These are phyloP conservation scores for Tyto alba DNA, from an alignment of 2,113 vertebrate genomes.

Conservation along the genomic window DNA sequence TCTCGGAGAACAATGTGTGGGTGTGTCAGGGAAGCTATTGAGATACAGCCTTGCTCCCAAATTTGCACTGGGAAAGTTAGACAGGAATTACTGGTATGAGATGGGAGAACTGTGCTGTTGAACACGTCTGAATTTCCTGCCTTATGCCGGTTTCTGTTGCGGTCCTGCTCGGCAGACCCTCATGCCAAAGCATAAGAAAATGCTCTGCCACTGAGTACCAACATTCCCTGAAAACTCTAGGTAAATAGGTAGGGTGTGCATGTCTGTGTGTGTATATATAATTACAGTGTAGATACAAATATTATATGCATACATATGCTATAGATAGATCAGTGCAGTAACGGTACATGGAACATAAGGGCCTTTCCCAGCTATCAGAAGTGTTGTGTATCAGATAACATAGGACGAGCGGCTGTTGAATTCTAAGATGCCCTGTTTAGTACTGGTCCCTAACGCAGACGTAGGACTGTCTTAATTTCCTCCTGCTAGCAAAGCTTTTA, in stretches of 20 bases:
- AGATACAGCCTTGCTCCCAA: background rate
- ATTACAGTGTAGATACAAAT: background rate
- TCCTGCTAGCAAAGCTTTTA: background rate
- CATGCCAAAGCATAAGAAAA: background rate
- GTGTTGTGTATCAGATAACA: rapidly evolving
- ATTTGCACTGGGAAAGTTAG: background rate
- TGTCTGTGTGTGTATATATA: background rate
- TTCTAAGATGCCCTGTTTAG: background rate
- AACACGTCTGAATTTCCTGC: background rate
- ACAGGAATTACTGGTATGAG: background rate
- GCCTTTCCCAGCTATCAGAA: background rate
- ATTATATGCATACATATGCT: too few species aligned
- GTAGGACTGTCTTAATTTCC: background rate
- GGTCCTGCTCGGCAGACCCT: background rate
- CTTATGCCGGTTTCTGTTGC: background rate
- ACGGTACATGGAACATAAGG: background rate
- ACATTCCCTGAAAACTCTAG: background rate
- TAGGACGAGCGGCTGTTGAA: background rate
- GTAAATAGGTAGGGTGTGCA: background rate
- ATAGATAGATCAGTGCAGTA: background rate
- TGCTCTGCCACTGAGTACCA: background rate
- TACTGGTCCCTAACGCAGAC: background rate
- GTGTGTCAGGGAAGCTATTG: conserved; percentile 6
- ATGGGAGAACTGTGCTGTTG: background rate
- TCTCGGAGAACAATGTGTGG: conserved; percentile 26